Base-by-base conservation (phyloP, 1,140 invertebrate species). In the Liolophura sinensis region DNA sequence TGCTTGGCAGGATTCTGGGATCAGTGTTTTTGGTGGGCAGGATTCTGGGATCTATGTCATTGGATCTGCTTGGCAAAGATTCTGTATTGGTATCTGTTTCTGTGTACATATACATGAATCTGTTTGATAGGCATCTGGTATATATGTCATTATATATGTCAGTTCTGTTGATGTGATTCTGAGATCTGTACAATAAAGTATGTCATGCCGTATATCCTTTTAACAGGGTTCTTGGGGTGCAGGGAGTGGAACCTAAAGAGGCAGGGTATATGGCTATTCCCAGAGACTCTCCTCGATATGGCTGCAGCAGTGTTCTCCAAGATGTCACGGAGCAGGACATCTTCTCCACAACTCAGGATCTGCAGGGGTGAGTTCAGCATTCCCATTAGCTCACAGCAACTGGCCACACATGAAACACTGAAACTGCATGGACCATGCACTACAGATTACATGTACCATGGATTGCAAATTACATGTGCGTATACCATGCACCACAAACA, bases 191-290 rank as follows among this genome's bases (percentile, higher is more conserved):
- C 31, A 40, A 40, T 40, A 3, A 5, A 5, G 31, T 40, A 62
- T 47, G 6, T 54, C 40, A 62, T 22, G 50, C n/a, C n/a, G n/a
- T 62, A 52, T 46, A 49, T 46, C 47, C 47, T 49, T 52, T 52
- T 6, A 51, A 15, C 68, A 81, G 79, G 65, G 68, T 80, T 58
- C 72, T 81, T 16, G 79, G 79, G 40, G 70, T 67, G 25, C 78
- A 81, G 69, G 31, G 74, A 27, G 47, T 77, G n/a, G 65, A 69
- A 40, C 71, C 70, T 22, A 69, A 73, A 57, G 78, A 80, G 25
- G 51, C 59, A 24, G 79, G 79, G 59, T 79, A 64, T 61, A 62
- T 76, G 55, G 59, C 68, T 22, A 71, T 79, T 6, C 68, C 72
- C 15, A 58, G 69, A 20, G 73, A 78, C 31, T 24, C 58, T 27